These are phyloP conservation scores for Priocnemis perturbator DNA, from an alignment of 2,888 invertebrate species.

Conservation along the genomic window DNA sequence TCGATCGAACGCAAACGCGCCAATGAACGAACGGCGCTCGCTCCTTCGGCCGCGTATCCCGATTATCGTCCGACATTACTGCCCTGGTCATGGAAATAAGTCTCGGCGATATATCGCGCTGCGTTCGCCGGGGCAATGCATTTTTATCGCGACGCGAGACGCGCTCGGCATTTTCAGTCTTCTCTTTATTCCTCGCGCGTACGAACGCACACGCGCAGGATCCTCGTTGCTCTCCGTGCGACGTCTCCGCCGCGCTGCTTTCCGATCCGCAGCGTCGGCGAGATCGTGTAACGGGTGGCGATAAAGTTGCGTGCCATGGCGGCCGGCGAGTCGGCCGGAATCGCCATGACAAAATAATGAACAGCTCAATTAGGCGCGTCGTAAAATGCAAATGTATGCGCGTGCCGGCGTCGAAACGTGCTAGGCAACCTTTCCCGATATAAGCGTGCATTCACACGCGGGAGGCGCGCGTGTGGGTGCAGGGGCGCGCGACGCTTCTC, in stretches of 20 bases:
- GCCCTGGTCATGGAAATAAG: constrained; percentile 16
- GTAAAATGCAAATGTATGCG: constrained; percentile 65
- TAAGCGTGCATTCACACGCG: constrained; percentile 3
- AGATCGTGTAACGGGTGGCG: constrained; percentile 45
- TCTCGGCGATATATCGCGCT: not conserved
- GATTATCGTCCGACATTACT: constrained; percentile 26
- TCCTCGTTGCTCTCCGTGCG: too few species aligned
- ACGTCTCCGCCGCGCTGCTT: constrained; percentile 1
- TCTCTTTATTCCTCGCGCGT: not conserved
- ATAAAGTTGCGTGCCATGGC: constrained; percentile 43
- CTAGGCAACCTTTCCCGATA: constrained; percentile 36
- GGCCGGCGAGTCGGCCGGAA: constrained; percentile 34
- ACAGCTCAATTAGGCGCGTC: constrained; percentile 64
- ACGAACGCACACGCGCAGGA: too few species aligned
- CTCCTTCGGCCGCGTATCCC: constrained; percentile 18
- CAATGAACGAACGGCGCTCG: too few species aligned
- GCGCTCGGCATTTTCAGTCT: constrained; percentile 17
- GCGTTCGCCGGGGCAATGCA: not conserved
- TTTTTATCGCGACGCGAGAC: constrained; percentile 13
- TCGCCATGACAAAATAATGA: constrained; percentile 58
- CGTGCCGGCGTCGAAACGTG: constrained; percentile 53
- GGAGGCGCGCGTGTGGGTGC: not conserved
- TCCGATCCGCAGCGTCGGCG: constrained; percentile 34
- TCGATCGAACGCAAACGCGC: too few species aligned
- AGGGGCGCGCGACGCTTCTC: not conserved